A percentile compares a stretch with the other conserved stretches of the same genome.
phyloP scores from a whole-genome alignment of 2,113 vertebrate species.

The Xiphorhynchus elegans region DNA sequence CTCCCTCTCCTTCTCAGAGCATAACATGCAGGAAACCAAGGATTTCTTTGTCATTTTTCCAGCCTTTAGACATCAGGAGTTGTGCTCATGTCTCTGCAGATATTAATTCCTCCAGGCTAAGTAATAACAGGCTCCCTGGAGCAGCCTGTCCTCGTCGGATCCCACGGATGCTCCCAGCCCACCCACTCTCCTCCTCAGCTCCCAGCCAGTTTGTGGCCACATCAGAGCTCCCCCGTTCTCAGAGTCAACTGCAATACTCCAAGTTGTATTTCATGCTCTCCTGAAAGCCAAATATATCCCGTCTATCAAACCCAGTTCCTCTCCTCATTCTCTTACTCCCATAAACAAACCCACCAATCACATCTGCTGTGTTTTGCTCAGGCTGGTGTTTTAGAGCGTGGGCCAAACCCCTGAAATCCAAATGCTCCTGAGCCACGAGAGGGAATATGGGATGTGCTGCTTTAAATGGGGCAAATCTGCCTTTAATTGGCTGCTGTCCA shows the following conservation, averaged over 20 bases:
- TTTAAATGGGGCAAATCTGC: background rate
- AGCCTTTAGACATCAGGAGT: fast-evolving
- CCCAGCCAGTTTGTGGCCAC: background rate
- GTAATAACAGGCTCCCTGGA: background rate
- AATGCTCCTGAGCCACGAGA: background rate
- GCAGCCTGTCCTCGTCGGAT: background rate
- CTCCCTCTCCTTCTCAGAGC: background rate
- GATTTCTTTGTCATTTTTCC: background rate
- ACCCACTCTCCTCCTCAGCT: background rate
- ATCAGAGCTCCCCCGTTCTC: background rate
- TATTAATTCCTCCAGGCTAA: fast-evolving
- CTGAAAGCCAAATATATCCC: background rate
- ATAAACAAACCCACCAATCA: background rate
- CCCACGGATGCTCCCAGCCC: background rate
- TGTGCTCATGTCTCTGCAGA: background rate
- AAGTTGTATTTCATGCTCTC: background rate
- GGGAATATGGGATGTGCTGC: background rate
- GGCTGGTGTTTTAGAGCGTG: background rate
- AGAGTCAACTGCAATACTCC: background rate
- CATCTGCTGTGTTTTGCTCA: background rate
- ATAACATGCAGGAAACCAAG: fast-evolving
- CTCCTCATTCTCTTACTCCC: background rate
- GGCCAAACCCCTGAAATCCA: background rate
- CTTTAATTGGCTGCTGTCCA: background rate
- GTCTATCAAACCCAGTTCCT: background rate